Conservation (phyloP, 2,797 vertebrate genomes). For the Tarsius wallacei region DNA sequence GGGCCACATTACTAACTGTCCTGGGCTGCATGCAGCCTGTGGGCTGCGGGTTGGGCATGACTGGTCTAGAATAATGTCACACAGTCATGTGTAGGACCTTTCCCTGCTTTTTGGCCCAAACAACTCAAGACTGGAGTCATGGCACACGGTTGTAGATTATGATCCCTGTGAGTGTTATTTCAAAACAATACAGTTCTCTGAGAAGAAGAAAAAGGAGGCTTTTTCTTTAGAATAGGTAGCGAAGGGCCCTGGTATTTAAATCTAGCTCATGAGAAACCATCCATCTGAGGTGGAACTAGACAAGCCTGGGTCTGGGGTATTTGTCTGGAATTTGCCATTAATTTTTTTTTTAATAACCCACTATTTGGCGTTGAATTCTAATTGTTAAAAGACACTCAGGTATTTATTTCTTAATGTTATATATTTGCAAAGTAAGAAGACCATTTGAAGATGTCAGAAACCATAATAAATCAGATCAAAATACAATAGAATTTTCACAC, state of each 20-base stretch:
- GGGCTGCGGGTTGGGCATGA: too few relatives aligned
- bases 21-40: too few relatives aligned
- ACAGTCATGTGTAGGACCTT: neutral
- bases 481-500: neutral
- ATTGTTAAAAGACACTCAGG: neutral
- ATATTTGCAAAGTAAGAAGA: neutral
- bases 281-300: rapidly evolving
- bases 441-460: neutral
- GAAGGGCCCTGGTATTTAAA: neutral
- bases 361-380: neutral
- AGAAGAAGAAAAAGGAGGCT: neutral
- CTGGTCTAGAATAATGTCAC: neutral
- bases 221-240: neutral
- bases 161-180: neutral
- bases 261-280: neutral
- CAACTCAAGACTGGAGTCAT: rapidly evolving
- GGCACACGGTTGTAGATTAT: rapidly evolving
- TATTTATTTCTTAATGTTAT: neutral
- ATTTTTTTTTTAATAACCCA: neutral
- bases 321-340: neutral
- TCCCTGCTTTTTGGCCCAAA: neutral
- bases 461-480: neutral
- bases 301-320: too few relatives aligned
- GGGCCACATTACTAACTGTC: too few relatives aligned
- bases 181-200: neutral